phyloP scores from a whole-genome alignment of 2,113 vertebrate species.

The Pao palembangensis region DNA sequence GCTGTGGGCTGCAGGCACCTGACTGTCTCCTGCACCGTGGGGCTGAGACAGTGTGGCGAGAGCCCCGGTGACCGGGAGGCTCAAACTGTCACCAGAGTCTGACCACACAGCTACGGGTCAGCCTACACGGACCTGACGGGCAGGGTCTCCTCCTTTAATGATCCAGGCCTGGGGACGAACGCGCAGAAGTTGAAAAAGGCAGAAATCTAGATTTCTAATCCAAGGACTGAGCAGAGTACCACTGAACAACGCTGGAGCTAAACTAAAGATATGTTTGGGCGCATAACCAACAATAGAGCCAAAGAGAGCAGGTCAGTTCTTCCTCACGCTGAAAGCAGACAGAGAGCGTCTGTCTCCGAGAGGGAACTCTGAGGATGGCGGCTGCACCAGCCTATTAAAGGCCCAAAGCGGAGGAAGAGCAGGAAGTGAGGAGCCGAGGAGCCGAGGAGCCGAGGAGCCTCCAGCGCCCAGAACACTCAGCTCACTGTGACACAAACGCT shows the following conservation, averaged over 20 bases:
- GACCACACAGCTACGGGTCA: slow-evolving; percentile 65
- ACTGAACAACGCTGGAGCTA: slow-evolving; percentile 2
- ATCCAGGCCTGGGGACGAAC: slow-evolving; percentile 21
- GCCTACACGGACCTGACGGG: slow-evolving; percentile 48
- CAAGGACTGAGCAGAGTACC: not conserved
- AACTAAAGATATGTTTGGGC: slow-evolving; percentile 1
- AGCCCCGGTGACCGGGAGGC: slow-evolving; percentile 60
- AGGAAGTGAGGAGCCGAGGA: slow-evolving; percentile 40
- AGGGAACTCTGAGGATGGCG: slow-evolving; percentile 27
- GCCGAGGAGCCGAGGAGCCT: slow-evolving; percentile 24
- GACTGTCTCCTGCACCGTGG: slow-evolving; percentile 39
- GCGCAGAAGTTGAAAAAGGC: not conserved
- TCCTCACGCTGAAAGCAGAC: slow-evolving; percentile 18
- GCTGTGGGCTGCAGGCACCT: slow-evolving; percentile 21
- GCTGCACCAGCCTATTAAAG: slow-evolving; percentile 48
- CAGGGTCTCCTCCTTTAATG: slow-evolving; percentile 50
- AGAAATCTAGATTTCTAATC: too few species aligned
- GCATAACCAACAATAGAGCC: slow-evolving; percentile 35
- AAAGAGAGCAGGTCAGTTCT: slow-evolving; percentile 27
- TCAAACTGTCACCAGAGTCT: slow-evolving; percentile 43
- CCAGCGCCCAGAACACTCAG: slow-evolving; percentile 13
- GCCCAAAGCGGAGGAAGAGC: slow-evolving; percentile 53
- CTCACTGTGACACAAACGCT: slow-evolving; percentile 11
- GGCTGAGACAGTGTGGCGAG: slow-evolving; percentile 59
- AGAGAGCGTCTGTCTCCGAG: slow-evolving; percentile 44